Evolutionary conservation across 1,140 invertebrate species (phyloP).

Genomic region (Eupeodes corollae): DNA sequence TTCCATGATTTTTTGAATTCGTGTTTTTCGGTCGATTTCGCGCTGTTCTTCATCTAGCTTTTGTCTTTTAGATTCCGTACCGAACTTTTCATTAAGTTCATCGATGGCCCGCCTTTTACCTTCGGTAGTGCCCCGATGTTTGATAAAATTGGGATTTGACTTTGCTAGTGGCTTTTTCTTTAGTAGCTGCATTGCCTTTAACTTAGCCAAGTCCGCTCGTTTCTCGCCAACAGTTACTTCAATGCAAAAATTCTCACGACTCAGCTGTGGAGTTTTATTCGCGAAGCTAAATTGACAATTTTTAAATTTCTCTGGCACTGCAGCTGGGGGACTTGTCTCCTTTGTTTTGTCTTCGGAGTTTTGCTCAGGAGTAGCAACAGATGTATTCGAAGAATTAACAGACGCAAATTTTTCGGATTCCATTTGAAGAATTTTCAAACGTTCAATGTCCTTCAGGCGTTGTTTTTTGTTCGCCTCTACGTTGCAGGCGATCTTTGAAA

Average conservation of each 20-base stretch:
- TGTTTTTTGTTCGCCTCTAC: slow-evolving; percentile 48
- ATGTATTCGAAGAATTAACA: not conserved
- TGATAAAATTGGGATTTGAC: slow-evolving; percentile 56
- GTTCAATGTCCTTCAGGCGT: slow-evolving; percentile 46
- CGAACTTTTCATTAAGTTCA: slow-evolving; percentile 38
- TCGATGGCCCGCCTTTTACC: slow-evolving; percentile 44
- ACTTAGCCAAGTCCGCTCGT: slow-evolving; percentile 47
- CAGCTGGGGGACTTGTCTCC: slow-evolving; percentile 4
- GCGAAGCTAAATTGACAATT: slow-evolving; percentile 23
- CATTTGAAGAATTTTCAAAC: slow-evolving; percentile 43
- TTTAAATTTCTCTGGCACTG: slow-evolving; percentile 30
- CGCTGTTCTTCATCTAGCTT: slow-evolving; percentile 38
- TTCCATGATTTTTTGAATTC: slow-evolving; percentile 70
- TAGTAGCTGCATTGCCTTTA: slow-evolving; percentile 49
- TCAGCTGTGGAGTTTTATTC: slow-evolving; percentile 19
- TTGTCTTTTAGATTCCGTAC: slow-evolving; percentile 38
- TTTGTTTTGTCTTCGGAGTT: not conserved
- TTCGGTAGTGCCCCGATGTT: slow-evolving; percentile 39
- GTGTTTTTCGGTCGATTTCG: slow-evolving; percentile 45
- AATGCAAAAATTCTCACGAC: slow-evolving; percentile 39
- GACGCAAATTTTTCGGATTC: slow-evolving; percentile 20
- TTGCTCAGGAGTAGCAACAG: not conserved
- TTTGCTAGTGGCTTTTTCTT: slow-evolving; percentile 52
- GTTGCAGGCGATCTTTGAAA: slow-evolving; percentile 34
- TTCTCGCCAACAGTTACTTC: slow-evolving; percentile 49